Conservation (phyloP, 2,113 vertebrate genomes). For the Dinomys branickii region DNA sequence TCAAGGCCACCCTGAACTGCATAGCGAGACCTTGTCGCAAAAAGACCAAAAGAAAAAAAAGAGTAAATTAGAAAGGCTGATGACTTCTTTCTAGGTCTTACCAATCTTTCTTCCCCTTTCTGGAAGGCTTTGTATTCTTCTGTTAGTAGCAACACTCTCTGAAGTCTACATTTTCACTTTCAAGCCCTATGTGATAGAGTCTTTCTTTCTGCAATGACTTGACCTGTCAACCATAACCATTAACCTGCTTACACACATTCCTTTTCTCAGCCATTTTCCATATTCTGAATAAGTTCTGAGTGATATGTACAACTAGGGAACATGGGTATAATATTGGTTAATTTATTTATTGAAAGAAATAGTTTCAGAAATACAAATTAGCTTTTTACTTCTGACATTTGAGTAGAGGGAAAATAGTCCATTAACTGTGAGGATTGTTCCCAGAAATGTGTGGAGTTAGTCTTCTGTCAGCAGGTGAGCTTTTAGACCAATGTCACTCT, state of each 20-base stretch:
- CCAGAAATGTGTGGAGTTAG: background rate
- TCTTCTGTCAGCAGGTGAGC: background rate
- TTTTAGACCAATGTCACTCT: background rate
- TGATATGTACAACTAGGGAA: background rate
- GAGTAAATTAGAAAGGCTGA: background rate
- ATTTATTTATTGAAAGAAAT: constrained; percentile 12
- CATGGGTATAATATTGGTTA: constrained; percentile 10
- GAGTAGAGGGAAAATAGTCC: background rate
- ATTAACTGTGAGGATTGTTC: background rate
- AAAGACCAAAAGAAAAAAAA: no score
- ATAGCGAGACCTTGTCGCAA: no score
- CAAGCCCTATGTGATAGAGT: background rate
- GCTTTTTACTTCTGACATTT: background rate
- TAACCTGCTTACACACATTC: background rate
- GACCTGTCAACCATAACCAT: background rate
- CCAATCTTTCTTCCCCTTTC: background rate
- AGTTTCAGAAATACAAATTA: background rate
- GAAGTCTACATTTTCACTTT: background rate
- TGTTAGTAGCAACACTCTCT: background rate
- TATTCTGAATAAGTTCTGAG: background rate
- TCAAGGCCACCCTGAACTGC: no score
- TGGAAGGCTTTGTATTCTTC: background rate
- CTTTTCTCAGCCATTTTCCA: background rate
- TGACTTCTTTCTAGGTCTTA: background rate
- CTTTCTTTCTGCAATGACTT: background rate